phyloP scores from a whole-genome alignment of 2,113 vertebrate species.

The Proterorhinus semilunaris region DNA sequence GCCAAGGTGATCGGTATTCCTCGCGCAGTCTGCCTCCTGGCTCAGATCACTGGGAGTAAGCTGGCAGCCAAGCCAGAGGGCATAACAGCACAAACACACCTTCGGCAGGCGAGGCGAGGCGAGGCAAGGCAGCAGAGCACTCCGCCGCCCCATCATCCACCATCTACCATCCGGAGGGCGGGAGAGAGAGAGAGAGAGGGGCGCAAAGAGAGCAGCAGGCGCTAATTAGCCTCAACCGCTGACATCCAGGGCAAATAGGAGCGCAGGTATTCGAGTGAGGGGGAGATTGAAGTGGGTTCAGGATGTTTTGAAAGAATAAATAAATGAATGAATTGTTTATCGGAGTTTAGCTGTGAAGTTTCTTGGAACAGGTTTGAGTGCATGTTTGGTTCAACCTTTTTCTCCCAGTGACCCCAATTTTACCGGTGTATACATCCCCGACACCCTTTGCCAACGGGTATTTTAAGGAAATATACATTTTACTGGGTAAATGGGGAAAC shows the following conservation, averaged over 20 bases:
- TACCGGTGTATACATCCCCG: no score
- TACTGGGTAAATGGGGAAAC: no score
- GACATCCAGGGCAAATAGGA: constrained; percentile 59
- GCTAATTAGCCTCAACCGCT: constrained; percentile 76
- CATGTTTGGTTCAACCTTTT: no score
- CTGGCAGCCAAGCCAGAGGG: constrained; percentile 99
- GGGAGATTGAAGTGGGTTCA: neutral
- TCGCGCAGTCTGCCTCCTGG: constrained; percentile 99
- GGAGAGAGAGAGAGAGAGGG: constrained; percentile 52
- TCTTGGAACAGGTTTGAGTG: neutral
- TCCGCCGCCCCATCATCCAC: constrained; percentile 86
- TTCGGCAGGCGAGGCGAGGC: constrained; percentile 68
- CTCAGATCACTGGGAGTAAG: constrained; percentile 99
- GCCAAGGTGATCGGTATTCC: constrained; percentile 99
- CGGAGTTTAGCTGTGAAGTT: constrained; percentile 1
- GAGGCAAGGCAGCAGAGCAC: constrained; percentile 45
- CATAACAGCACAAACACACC: constrained; percentile 99
- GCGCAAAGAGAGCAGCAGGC: constrained; percentile 42
- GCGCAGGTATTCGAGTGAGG: neutral
- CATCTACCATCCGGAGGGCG: constrained; percentile 78
- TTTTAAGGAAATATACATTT: no score
- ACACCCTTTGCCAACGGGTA: no score
- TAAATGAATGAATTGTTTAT: neutral
- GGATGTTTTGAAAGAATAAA: neutral
- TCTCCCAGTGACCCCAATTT: no score